Conservation (phyloP, 2,113 vertebrate genomes). For the Sphaerodactylus townsendi region DNA sequence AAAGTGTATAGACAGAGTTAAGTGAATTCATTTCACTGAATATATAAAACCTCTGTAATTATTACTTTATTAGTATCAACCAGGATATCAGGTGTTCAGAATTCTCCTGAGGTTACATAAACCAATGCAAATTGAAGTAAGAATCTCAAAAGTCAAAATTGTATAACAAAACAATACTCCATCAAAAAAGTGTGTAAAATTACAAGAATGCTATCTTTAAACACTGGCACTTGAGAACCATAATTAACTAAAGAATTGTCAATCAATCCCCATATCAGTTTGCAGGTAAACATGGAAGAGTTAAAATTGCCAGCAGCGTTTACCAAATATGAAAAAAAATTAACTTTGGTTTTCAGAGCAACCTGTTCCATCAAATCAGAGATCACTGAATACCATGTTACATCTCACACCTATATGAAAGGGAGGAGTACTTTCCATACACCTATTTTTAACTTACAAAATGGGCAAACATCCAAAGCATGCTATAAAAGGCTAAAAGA, state of each 20-base stretch:
- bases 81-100: constrained; percentile 81
- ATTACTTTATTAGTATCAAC: constrained; percentile 86
- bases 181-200: constrained; percentile 83
- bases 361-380: constrained; percentile 71
- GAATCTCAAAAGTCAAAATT: constrained; percentile 81
- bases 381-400: constrained; percentile 65
- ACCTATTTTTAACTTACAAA: constrained; percentile 70
- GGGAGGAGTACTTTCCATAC: constrained; percentile 69
- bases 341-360: constrained; percentile 73
- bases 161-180: constrained; percentile 83
- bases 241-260: constrained; percentile 77
- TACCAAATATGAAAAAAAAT: constrained; percentile 67
- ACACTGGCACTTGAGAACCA: constrained; percentile 81
- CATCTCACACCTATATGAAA: constrained; percentile 69
- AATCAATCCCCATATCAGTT: constrained; percentile 76
- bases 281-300: constrained; percentile 74
- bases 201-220: constrained; percentile 80
- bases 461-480: constrained; percentile 70
- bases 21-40: constrained; percentile 74
- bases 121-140: constrained; percentile 82
- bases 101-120: constrained; percentile 81
- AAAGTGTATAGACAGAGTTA: constrained; percentile 9
- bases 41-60: constrained; percentile 85
- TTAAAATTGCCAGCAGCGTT: constrained; percentile 71
- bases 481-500: constrained; percentile 73